Base-by-base conservation (phyloP, 2,888 invertebrate genomes). In the Lithophane semibrunnea region DNA sequence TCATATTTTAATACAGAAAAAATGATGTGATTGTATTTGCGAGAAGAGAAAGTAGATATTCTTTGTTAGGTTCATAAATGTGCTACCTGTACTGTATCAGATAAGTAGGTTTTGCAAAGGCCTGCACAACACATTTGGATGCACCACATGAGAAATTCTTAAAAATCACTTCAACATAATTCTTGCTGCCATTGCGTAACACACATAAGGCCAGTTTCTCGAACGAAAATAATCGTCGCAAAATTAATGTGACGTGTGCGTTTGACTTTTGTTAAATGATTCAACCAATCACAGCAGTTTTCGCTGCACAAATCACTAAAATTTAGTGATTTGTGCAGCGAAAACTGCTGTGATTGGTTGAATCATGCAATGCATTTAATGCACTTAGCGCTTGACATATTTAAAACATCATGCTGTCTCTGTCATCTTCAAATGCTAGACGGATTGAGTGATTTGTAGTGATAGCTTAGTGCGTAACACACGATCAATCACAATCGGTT, bases 1-100 rank as follows among this genome's bases (percentile, higher is more conserved):
- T 71, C 68, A 68, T 66, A 67, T 66, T 44, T 52, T 21, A 42
- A 64, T 44, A n/a, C 1, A 44, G 13, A 21, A 47, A 68, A 73
- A 52, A 24, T 4, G 0, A 21, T 52, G 42, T 65, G 16, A 64
- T 56, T 58, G 16, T 79, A 13, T 67, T 63, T 56, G 47, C 21
- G 3, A 49, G 8, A 56, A 54, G 9, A 65, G 2, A 37, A 58
- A 70, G 18, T 29, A 37, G 18, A 4, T 63, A 44, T 37, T 24
- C 0, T 4, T 52, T 54, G 49, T 67, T 54, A 24, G 12, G 29
- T 52, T 58, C 16, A 37, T 65, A 49, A 63, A 64, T 58, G 29
- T 77, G 49, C 49, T 29, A 52, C 29, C n/a, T n/a, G 16, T 67
- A 29, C 47, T 49, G 73, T 49, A 56, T 13, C 0, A 56, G 24